These are phyloP conservation scores for Bryconaethiops microstoma DNA, from an alignment of 2,797 vertebrate genomes.

Conservation along the genomic window DNA sequence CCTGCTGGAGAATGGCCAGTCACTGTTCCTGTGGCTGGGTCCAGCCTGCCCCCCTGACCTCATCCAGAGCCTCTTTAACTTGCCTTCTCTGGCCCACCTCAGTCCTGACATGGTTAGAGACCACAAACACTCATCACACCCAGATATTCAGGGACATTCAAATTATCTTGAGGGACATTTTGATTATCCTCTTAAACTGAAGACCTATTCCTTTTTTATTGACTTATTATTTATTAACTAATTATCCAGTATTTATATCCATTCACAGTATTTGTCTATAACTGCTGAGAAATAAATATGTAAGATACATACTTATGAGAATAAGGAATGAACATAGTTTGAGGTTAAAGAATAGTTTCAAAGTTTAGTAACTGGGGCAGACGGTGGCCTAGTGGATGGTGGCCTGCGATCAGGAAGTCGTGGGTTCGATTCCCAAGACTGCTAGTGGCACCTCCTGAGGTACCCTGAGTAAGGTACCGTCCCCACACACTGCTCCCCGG, in stretches of 20 bases:
- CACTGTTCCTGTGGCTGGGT: conserved; percentile 92
- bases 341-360: background rate
- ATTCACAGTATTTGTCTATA: background rate
- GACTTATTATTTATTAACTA: background rate
- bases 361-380: no score
- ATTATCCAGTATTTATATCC: background rate
- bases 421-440: no score
- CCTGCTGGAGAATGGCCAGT: conserved; percentile 87
- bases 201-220: background rate
- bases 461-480: no score
- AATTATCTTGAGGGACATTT: no score
- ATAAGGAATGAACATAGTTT: background rate
- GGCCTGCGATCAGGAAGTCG: no score
- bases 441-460: no score
- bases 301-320: background rate
- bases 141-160: background rate
- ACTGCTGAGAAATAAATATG: background rate
- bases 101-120: conserved; percentile 80
- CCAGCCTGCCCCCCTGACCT: conserved; percentile 84
- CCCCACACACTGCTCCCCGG: no score
- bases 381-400: no score
- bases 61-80: conserved; percentile 89
- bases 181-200: background rate
- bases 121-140: background rate
- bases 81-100: conserved; percentile 89